Evolutionary conservation across 1,140 invertebrate genomes (phyloP).

Genomic region (Homalodisca vitripennis): DNA sequence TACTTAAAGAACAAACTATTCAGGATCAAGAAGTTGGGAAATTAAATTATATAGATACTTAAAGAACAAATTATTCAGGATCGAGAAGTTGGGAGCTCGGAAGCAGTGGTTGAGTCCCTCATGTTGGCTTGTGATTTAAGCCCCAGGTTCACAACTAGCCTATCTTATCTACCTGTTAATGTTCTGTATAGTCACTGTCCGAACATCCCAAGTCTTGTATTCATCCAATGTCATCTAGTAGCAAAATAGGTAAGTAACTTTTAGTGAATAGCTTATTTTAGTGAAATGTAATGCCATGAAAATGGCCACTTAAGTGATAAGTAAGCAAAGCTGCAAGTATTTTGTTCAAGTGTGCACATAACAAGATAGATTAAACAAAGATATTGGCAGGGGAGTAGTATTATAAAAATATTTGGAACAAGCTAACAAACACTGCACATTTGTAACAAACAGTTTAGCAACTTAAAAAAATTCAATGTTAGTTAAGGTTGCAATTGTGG

Average conservation of each 20-base stretch:
- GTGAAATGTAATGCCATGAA: no score
- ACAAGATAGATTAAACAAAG: neutral
- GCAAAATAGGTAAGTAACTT: neutral
- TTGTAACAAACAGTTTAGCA: no score
- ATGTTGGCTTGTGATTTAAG: neutral
- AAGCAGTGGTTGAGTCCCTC: neutral
- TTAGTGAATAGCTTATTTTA: neutral
- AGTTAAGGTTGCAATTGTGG: no score
- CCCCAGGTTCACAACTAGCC: neutral
- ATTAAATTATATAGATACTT: neutral
- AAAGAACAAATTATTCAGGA: neutral
- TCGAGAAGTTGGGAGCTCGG: neutral
- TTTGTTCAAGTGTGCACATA: neutral
- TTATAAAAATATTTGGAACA: neutral
- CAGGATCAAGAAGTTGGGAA: neutral
- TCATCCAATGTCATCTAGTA: neutral
- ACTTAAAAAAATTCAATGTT: no score
- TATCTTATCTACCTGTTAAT: conserved; percentile 15
- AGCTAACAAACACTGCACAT: no score
- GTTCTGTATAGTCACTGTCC: conserved; percentile 1
- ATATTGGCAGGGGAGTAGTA: neutral
- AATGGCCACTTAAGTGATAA: neutral
- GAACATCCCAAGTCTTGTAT: conserved; percentile 2
- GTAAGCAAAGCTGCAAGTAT: neutral
- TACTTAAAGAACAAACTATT: neutral